These are phyloP conservation scores for Maconellicoccus hirsutus DNA, from an alignment of 1,140 invertebrate species.

Conservation along the genomic window DNA sequence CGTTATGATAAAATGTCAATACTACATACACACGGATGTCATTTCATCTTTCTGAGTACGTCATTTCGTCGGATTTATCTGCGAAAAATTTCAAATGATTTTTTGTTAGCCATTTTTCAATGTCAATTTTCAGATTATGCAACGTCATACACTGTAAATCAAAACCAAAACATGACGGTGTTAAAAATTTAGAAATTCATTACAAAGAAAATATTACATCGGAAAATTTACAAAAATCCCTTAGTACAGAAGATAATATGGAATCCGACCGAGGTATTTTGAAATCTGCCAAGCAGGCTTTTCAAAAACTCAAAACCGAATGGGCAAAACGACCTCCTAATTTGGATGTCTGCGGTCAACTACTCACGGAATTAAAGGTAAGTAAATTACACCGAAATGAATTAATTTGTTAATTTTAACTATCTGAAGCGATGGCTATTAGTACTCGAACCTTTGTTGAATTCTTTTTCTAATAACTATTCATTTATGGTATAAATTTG, in stretches of 20 bases:
- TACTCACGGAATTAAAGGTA: constrained; percentile 63
- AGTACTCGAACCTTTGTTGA: background rate
- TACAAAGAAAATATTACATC: background rate
- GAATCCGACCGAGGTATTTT: constrained; percentile 29
- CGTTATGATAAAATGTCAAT: background rate
- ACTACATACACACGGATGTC: too few species aligned
- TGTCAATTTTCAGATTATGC: constrained; percentile 2
- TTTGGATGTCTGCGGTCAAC: constrained; percentile 55
- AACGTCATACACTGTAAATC: background rate
- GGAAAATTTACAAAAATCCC: background rate
- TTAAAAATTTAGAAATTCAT: background rate
- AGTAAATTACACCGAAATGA: constrained; percentile 26
- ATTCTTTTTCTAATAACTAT: too few species aligned
- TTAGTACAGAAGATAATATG: background rate
- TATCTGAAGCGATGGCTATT: background rate
- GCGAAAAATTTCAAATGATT: too few species aligned
- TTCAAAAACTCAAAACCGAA: constrained; percentile 60
- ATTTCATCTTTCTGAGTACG: too few species aligned
- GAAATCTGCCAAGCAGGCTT: constrained; percentile 50
- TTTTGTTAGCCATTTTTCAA: background rate
- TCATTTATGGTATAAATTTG: background rate
- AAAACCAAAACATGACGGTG: background rate
- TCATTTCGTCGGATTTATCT: too few species aligned
- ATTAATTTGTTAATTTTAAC: background rate
- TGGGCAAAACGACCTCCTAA: constrained; percentile 55